phyloP scores from a whole-genome alignment of 2,888 invertebrate species.

The Bibio marci region DNA sequence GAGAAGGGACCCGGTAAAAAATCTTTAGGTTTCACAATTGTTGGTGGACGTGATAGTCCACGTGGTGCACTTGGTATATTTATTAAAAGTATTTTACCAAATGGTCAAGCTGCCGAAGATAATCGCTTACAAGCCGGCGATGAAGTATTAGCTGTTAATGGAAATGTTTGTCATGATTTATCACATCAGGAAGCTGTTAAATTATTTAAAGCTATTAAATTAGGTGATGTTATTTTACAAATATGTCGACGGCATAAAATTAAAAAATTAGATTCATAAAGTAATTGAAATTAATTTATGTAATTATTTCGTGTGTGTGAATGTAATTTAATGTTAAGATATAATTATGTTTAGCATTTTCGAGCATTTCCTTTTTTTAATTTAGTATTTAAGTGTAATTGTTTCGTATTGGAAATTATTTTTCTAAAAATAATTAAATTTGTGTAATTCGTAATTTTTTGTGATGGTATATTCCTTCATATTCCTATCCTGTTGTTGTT shows the following conservation, averaged over 20 bases:
- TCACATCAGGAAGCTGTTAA: slow-evolving; percentile 66
- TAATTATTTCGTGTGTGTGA: too few relatives aligned
- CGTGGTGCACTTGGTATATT: slow-evolving; percentile 73
- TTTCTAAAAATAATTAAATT: too few relatives aligned
- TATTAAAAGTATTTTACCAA: slow-evolving; percentile 67
- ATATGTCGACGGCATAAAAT: slow-evolving; percentile 42
- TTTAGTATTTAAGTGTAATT: too few relatives aligned
- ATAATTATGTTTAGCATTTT: too few relatives aligned
- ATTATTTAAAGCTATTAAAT: slow-evolving; percentile 62
- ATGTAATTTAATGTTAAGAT: too few relatives aligned
- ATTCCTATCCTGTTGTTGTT: too few relatives aligned
- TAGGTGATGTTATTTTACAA: slow-evolving; percentile 57
- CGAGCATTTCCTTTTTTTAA: too few relatives aligned
- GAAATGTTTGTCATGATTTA: slow-evolving; percentile 60
- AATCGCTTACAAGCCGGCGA: slow-evolving; percentile 69
- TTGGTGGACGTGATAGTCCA: slow-evolving; percentile 72
- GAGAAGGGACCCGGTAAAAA: slow-evolving; percentile 71
- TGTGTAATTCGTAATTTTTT: too few relatives aligned
- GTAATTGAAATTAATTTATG: too few relatives aligned
- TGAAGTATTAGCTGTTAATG: slow-evolving; percentile 67
- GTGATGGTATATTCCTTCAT: too few relatives aligned
- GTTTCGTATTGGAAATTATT: too few relatives aligned
- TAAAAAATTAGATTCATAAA: too few relatives aligned
- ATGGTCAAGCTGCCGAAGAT: slow-evolving; percentile 70
- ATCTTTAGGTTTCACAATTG: slow-evolving; percentile 77